These are phyloP conservation scores for Sula dactylatra DNA, from an alignment of 2,113 vertebrate species.

Conservation along the genomic window DNA sequence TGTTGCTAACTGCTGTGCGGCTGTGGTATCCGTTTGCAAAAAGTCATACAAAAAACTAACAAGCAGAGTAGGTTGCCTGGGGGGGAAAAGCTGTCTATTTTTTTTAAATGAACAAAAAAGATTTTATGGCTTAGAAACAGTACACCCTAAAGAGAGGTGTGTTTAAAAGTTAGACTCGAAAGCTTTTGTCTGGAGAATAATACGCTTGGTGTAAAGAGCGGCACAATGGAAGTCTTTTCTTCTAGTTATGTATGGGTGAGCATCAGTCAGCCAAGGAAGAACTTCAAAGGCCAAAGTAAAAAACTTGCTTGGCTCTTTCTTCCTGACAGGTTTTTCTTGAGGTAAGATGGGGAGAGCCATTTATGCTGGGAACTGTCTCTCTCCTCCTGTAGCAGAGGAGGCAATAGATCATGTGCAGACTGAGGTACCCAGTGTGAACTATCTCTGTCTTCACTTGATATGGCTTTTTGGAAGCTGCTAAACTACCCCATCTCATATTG, in stretches of 20 bases:
- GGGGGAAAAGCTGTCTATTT: background rate
- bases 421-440: background rate
- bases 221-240: constrained; percentile 49
- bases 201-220: background rate
- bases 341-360: background rate
- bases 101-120: background rate
- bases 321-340: constrained; percentile 38
- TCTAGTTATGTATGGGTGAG: constrained; percentile 42
- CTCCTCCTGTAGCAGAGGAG: background rate
- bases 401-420: background rate
- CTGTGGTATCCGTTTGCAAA: background rate
- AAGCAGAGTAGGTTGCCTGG: background rate
- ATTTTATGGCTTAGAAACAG: constrained; percentile 25
- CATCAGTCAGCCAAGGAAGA: constrained; percentile 53
- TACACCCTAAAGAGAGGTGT: constrained; percentile 20
- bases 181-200: constrained; percentile 53
- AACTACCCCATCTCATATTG: background rate
- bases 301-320: background rate
- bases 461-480: background rate
- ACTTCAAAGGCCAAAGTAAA: constrained; percentile 28
- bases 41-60: background rate
- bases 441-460: background rate
- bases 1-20: background rate
- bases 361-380: background rate
- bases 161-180: background rate